A percentile compares a stretch with the other conserved stretches of the same genome.
phyloP scores from a whole-genome alignment of 2,888 invertebrate species.

The Zygaena filipendulae region DNA sequence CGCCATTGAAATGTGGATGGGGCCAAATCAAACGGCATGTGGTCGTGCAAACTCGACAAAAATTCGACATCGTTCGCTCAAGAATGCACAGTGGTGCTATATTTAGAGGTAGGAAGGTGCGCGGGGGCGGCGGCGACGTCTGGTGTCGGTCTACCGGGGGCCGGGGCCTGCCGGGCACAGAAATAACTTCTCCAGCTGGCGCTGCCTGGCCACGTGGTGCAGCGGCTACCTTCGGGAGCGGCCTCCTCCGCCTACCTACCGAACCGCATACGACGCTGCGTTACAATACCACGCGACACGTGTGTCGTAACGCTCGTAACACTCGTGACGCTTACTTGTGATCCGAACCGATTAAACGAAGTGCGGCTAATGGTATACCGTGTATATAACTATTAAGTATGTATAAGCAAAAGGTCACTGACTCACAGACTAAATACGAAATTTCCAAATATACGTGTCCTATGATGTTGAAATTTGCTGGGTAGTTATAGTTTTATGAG shows the following conservation, averaged over 20 bases:
- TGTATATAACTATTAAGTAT: constrained; percentile 13
- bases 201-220: constrained; percentile 62
- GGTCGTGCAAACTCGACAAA: constrained; percentile 69
- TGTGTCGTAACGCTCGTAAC: constrained; percentile 9
- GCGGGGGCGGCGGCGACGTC: constrained; percentile 67
- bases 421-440: too few relatives aligned
- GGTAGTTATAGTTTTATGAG: too few relatives aligned
- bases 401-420: too few relatives aligned
- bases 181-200: constrained; percentile 67
- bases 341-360: constrained; percentile 9
- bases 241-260: constrained; percentile 12
- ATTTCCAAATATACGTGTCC: too few relatives aligned
- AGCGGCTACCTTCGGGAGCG: constrained; percentile 24
- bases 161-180: constrained; percentile 70
- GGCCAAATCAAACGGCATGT: constrained; percentile 65
- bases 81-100: constrained; percentile 66
- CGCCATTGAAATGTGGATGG: constrained; percentile 25
- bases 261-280: too few relatives aligned
- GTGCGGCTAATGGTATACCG: constrained; percentile 8
- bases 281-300: constrained; percentile 8
- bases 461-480: too few relatives aligned
- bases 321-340: constrained; percentile 5
- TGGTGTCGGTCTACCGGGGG: constrained; percentile 72
- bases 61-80: constrained; percentile 68
- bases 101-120: constrained; percentile 61